Evolutionary conservation across 1,140 invertebrate genomes (phyloP).

Genomic region (Plectus sambesii): DNA sequence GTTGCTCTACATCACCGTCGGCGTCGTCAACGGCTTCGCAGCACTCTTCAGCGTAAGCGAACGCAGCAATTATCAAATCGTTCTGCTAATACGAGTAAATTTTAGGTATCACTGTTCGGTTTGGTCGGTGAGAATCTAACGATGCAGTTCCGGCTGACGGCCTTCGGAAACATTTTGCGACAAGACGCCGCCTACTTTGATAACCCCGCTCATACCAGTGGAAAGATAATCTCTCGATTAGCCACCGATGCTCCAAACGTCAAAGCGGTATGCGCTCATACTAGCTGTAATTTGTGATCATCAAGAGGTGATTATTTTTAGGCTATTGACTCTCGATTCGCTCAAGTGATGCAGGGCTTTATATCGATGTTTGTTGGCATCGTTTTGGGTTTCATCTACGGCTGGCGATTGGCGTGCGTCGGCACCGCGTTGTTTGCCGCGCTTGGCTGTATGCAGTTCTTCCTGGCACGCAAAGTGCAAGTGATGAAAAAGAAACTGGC

Average conservation of each 20-base stretch:
- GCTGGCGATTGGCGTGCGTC: conserved; percentile 45
- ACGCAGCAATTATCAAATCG: too few species aligned
- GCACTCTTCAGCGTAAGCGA: too few species aligned
- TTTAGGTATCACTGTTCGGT: too few species aligned
- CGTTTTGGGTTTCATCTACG: conserved; percentile 40
- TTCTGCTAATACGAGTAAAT: too few species aligned
- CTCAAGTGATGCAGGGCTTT: conserved; percentile 42
- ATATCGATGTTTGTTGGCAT: conserved; percentile 45
- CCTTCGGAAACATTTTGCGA: conserved; percentile 47
- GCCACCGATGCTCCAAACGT: conserved; percentile 51
- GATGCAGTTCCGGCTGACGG: conserved; percentile 40
- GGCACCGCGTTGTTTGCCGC: too few species aligned
- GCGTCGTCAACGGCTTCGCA: too few species aligned
- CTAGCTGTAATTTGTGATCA: too few species aligned
- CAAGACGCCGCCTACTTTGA: conserved; percentile 50
- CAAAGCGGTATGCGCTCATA: too few species aligned
- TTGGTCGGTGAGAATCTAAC: conserved; percentile 49
- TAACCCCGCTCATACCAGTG: conserved; percentile 46
- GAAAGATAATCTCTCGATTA: conserved; percentile 47
- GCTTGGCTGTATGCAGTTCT: too few species aligned
- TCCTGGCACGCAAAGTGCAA: too few species aligned
- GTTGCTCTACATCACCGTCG: too few species aligned
- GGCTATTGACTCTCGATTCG: conserved; percentile 28
- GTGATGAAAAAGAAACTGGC: conserved; percentile 9
- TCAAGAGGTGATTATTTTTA: too few species aligned